Conservation (phyloP, 2,888 invertebrate species). For the Metallyticus violacea region DNA sequence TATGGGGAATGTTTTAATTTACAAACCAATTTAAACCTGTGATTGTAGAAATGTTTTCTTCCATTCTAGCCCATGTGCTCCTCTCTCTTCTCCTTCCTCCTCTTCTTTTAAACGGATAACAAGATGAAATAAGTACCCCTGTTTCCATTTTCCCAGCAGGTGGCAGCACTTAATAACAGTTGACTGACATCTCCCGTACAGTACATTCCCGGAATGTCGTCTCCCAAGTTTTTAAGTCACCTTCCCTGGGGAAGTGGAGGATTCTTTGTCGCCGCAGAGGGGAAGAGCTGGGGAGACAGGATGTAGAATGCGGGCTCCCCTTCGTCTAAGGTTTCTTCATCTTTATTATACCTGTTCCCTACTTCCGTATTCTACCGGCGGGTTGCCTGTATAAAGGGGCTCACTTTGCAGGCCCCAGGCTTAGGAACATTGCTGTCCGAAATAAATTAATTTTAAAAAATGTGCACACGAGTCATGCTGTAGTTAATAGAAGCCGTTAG, state of each 20-base stretch:
- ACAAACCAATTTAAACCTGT: no score
- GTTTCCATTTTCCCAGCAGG: not conserved
- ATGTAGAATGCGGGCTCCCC: not conserved
- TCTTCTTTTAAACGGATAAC: not conserved
- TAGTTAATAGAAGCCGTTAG: not conserved
- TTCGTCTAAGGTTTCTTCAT: not conserved
- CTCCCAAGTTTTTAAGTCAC: not conserved
- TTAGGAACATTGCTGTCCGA: not conserved
- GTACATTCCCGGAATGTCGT: not conserved
- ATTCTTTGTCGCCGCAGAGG: not conserved
- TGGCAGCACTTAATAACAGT: not conserved
- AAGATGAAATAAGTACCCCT: not conserved
- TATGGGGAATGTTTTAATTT: no score
- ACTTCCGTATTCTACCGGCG: not conserved
- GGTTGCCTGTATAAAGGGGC: not conserved
- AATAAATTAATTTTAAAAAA: not conserved
- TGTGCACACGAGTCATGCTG: not conserved
- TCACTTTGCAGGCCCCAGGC: not conserved
- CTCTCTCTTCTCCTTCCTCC: not conserved
- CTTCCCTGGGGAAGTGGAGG: not conserved
- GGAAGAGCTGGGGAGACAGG: not conserved
- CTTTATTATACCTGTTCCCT: not conserved
- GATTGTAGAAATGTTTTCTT: no score
- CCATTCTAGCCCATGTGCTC: not conserved
- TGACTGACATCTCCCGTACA: not conserved